These are phyloP conservation scores for Streblospio benedicti DNA, from an alignment of 1,140 invertebrate species.

Conservation along the genomic window DNA sequence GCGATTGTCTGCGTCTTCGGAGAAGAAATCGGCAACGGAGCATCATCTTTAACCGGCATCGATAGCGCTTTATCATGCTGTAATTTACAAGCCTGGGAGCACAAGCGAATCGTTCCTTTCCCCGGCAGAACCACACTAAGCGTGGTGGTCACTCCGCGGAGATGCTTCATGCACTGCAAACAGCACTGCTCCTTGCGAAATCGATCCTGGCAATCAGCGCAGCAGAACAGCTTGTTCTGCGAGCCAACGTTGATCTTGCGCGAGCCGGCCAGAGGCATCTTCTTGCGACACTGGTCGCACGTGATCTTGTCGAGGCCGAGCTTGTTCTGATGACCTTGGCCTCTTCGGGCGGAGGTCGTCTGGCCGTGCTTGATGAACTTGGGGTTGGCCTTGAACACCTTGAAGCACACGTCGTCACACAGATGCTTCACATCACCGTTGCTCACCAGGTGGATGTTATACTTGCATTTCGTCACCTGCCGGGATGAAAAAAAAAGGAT, in stretches of 20 bases:
- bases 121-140: too few species aligned
- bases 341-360: too few species aligned
- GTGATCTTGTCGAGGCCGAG: conserved; percentile 3
- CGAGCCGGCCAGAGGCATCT: not conserved
- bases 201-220: too few species aligned
- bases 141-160: too few species aligned
- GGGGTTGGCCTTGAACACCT: conserved; percentile 47
- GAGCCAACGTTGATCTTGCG: not conserved
- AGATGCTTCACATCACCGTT: conserved; percentile 47
- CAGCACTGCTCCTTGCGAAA: too few species aligned
- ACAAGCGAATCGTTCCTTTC: too few species aligned
- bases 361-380: too few species aligned
- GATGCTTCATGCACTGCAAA: too few species aligned
- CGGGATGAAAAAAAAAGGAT: conserved; percentile 20
- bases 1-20: too few species aligned
- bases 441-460: conserved; percentile 47
- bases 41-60: too few species aligned
- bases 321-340: conserved; percentile 28
- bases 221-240: not conserved
- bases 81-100: conserved; percentile 67
- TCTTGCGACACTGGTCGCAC: not conserved
- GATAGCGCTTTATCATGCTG: too few species aligned
- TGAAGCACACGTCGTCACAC: conserved; percentile 49
- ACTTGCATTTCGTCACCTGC: conserved; percentile 47
- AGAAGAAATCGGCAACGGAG: too few species aligned